Evolutionary conservation across 2,113 vertebrate species (phyloP), one percentile per base, ranked within the genome.

Genomic region (Protobothrops mucrosquamatus): DNA sequence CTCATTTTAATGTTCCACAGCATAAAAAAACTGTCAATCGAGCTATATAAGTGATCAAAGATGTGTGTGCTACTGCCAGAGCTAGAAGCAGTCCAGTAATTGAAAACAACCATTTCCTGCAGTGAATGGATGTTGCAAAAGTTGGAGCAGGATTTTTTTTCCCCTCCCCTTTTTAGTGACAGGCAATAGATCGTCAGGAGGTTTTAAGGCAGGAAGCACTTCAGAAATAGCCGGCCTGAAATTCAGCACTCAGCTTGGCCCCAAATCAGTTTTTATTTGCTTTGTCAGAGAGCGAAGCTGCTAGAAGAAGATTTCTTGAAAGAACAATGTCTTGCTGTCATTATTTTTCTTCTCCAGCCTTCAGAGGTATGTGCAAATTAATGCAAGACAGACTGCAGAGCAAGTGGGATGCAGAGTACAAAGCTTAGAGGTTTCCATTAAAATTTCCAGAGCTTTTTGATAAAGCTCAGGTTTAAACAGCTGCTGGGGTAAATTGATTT

Each of bases 41-140:
- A 96, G 93, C 23, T 91, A 74, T 94, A 91, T 91, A 89, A 54
- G 48, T 39, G 91, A 96, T 88, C 89, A 95, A 95, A 97, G 89
- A 91, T 89, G 86, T 0, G 0, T 85, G 56, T 91, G 85, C 54
- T 56, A 92, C 85, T 90, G 89, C 55, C 89, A 52, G 93, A 94
- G 55, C 0, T 96, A 93, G 95, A 93, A 96, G 92, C 90, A 96
- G 93, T 86, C 94, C 94, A 93, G 89, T 91, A 95, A 95, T 87
- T 94, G 93, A 94, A 95, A 96, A 91, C 59, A 94, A 92, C 26
- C 15, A 39, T 74, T 95, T 96, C 93, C 94, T 94, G 93, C 81
- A 95, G 61, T 95, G 91, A 95, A 93, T 14, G 91, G 89, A 94
- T 93, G 94, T 94, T 95, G 92, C 91, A 95, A 91, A 96, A 95